phyloP scores from a whole-genome alignment of 2,113 vertebrate genomes.

The Colaptes auratus region DNA sequence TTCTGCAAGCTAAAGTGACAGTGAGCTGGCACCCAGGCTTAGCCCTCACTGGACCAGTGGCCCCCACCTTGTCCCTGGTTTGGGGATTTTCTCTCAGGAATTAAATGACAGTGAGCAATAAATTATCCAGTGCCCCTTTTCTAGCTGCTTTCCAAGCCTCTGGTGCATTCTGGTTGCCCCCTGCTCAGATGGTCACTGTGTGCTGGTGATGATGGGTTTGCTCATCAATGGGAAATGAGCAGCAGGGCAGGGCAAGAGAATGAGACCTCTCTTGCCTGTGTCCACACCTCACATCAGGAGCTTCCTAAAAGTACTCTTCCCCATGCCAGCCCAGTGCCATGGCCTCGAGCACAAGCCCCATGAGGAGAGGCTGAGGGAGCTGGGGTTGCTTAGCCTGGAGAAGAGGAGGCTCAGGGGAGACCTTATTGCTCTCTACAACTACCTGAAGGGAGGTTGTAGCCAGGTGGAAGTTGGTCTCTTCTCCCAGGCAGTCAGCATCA shows the following conservation, averaged over 20 bases:
- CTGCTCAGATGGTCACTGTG: not conserved
- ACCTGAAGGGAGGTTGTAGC: too few relatives aligned
- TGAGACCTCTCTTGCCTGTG: fast-evolving
- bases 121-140: not conserved
- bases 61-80: fast-evolving
- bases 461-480: too few relatives aligned
- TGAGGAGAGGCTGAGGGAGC: too few relatives aligned
- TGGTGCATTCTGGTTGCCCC: not conserved
- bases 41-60: fast-evolving
- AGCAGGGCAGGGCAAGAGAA: not conserved
- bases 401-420: too few relatives aligned
- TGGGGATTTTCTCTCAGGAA: not conserved
- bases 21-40: fast-evolving
- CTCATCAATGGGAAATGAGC: not conserved
- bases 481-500: too few relatives aligned
- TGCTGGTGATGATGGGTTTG: not conserved
- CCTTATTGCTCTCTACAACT: too few relatives aligned
- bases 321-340: fast-evolving
- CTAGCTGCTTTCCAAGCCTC: not conserved
- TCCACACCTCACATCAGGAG: not conserved
- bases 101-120: not conserved
- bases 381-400: too few relatives aligned
- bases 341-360: too few relatives aligned
- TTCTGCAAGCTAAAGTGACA: not conserved
- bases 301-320: not conserved